phyloP scores from a whole-genome alignment of 2,888 invertebrate species.

The Pterostichus niger region DNA sequence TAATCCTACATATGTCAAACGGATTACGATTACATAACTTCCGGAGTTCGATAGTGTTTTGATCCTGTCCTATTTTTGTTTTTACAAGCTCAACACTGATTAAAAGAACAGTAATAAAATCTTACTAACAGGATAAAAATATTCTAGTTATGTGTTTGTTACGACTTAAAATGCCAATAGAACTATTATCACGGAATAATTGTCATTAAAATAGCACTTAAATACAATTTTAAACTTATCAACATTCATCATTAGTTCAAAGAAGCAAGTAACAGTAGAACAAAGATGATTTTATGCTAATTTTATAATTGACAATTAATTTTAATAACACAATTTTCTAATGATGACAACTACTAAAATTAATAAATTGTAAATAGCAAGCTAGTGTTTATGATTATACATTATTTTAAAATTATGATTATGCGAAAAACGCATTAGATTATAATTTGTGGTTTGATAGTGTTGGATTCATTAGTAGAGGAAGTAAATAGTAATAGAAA shows the following conservation, averaged over 20 bases:
- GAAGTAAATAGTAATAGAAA: too few relatives aligned
- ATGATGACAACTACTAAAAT: too few relatives aligned
- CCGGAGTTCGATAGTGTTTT: conserved; percentile 39
- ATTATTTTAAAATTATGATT: too few relatives aligned
- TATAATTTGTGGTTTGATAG: too few relatives aligned
- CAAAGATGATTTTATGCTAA: not conserved
- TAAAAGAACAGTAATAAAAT: conserved; percentile 35
- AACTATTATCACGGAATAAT: conserved; percentile 25
- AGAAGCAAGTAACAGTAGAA: not conserved
- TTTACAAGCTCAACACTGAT: conserved; percentile 20
- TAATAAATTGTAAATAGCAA: too few relatives aligned
- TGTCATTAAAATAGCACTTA: conserved; percentile 2
- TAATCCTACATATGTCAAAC: conserved; percentile 34
- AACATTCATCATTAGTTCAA: not conserved
- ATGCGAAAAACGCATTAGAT: too few relatives aligned
- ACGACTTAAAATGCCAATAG: conserved; percentile 28
- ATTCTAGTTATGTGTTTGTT: conserved; percentile 1
- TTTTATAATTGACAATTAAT: not conserved
- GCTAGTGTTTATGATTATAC: not conserved
- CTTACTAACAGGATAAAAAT: conserved; percentile 28
- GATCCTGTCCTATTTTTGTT: conserved; percentile 38
- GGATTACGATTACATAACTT: conserved; percentile 36
- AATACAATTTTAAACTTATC: not conserved
- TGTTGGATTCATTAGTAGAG: too few relatives aligned
- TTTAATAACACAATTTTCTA: too few relatives aligned